These are phyloP conservation scores for Heterodera schachtii DNA, from an alignment of 1,140 invertebrate species.

Conservation along the genomic window DNA sequence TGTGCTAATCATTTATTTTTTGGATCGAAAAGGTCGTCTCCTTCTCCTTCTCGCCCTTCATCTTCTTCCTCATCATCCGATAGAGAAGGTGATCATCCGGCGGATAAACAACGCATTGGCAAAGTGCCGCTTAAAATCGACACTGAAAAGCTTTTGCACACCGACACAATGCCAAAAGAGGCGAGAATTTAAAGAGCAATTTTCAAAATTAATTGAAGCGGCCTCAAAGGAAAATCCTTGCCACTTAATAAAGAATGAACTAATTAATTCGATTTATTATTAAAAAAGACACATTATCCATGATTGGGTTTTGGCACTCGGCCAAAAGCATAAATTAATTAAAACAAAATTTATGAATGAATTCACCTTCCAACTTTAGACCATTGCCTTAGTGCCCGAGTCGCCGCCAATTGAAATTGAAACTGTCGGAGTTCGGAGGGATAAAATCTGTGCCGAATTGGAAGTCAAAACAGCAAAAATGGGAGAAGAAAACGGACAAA, in stretches of 20 bases:
- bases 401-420: slow-evolving; percentile 31
- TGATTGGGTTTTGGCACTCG: no score
- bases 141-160: slow-evolving; percentile 33
- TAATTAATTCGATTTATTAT: no score
- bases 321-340: no score
- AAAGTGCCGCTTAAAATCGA: slow-evolving; percentile 28
- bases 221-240: no score
- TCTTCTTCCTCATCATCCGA: slow-evolving; percentile 13
- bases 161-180: slow-evolving; percentile 34
- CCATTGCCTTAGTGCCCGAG: neutral
- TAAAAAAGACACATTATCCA: no score
- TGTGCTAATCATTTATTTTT: no score
- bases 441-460: neutral
- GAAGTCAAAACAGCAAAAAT: neutral
- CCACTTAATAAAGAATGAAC: no score
- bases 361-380: slow-evolving; percentile 4
- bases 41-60: slow-evolving; percentile 22
- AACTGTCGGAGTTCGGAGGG: slow-evolving; percentile 20
- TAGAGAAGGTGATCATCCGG: neutral
- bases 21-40: slow-evolving; percentile 1
- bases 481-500: neutral
- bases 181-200: neutral
- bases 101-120: slow-evolving; percentile 1
- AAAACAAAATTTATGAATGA: neutral
- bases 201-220: no score